Evolutionary conservation across 1,140 invertebrate species (phyloP), one percentile per base, ranked within the genome.

Genomic region (Aphelenchoides besseyi): DNA sequence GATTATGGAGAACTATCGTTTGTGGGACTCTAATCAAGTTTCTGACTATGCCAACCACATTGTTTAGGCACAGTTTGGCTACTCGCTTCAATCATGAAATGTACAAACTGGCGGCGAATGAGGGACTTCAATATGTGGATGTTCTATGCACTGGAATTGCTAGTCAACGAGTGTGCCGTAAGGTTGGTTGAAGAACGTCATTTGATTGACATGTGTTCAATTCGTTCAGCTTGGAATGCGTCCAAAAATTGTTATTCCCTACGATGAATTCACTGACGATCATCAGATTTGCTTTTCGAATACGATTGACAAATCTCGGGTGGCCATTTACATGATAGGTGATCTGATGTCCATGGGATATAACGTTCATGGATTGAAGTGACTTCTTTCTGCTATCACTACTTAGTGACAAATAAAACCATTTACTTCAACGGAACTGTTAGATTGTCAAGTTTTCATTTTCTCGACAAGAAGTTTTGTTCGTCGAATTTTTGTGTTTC

Each of bases 51-150:
- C n/a, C n/a, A n/a, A n/a, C n/a, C n/a, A n/a, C n/a, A n/a, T n/a
- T n/a, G 12, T 48, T 12, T 23, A 48, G 41, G 41, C 41, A 48
- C 41, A 16, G 12, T 12, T 23, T 48, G 41, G 41, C 41, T 16
- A 48, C 41, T 48, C 41, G 41, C 41, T 48, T 48, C 41, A 48
- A 48, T 23, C 41, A 48, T 23, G 41, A 48, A 48, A 48, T 48
- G 41, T 48, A 48, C 41, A 48, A 48, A 48, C 41, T 48, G 41
- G 41, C 41, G 41, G 23, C 41, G 41, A 23, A 12, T 12, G 12
- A 23, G 12, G 41, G 41, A 12, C 41, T 48, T 23, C 41, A 48
- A 23, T 23, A 48, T 23, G 41, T 48, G 12, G 12, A 48, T 23
- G 41, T 48, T 23, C 41, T 48, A 12, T 48, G 41, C 41, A 48